Evolutionary conservation across 2,888 invertebrate genomes (phyloP).

Genomic region (Thyatira batis): DNA sequence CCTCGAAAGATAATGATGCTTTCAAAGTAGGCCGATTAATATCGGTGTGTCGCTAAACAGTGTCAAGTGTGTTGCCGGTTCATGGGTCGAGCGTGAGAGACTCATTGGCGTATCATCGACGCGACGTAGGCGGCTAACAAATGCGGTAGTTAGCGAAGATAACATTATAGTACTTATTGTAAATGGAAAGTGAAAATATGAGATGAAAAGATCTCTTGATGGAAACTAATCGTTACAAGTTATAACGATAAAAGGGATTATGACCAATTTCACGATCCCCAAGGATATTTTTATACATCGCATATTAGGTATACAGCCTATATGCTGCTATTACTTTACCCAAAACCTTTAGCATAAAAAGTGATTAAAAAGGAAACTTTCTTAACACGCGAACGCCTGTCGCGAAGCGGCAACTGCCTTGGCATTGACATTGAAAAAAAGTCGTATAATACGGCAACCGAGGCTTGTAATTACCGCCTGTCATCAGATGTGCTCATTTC

Average conservation of each 20-base stretch:
- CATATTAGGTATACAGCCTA: too few relatives aligned
- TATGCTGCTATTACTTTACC: not conserved
- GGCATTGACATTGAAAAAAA: constrained; percentile 60
- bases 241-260: too few relatives aligned
- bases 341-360: too few relatives aligned
- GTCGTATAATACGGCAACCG: constrained; percentile 35
- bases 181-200: constrained; percentile 21
- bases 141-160: constrained; percentile 29
- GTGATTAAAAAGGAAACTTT: constrained; percentile 15
- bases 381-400: constrained; percentile 20
- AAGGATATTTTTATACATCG: too few relatives aligned
- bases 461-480: constrained; percentile 63
- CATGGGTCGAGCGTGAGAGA: constrained; percentile 35
- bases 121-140: constrained; percentile 28
- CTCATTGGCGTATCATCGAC: constrained; percentile 23
- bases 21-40: not conserved
- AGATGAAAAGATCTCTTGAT: constrained; percentile 8
- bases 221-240: not conserved
- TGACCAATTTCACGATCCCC: not conserved
- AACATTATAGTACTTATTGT: constrained; percentile 27
- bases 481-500: constrained; percentile 48
- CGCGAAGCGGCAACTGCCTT: constrained; percentile 16
- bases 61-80: constrained; percentile 43
- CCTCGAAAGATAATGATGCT: not conserved
- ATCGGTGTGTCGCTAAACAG: constrained; percentile 30